Evolutionary conservation across 2,113 vertebrate species (phyloP).

Genomic region (Lampris incognitus): DNA sequence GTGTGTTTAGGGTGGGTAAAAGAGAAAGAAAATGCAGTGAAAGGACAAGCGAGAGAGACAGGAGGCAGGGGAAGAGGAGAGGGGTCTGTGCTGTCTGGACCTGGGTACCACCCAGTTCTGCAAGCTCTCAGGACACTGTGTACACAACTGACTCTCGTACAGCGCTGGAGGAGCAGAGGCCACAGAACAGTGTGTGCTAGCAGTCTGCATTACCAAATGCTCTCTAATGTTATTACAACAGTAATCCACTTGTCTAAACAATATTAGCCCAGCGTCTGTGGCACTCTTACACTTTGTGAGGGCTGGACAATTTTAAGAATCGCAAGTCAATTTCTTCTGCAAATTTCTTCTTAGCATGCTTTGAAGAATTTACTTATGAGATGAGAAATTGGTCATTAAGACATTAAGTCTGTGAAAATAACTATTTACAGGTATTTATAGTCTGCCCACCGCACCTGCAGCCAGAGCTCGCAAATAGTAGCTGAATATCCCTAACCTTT

Average conservation of each 20-base stretch:
- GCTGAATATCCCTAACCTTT: too few species aligned
- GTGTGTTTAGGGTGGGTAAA: neutral
- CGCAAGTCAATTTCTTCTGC: constrained; percentile 19
- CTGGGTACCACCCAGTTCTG: constrained; percentile 51
- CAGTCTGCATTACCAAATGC: constrained; percentile 68
- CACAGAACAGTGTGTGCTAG: constrained; percentile 65
- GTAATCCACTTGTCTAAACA: constrained; percentile 78
- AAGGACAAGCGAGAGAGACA: constrained; percentile 26
- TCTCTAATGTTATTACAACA: constrained; percentile 70
- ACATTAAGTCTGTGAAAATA: neutral
- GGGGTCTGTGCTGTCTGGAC: constrained; percentile 22
- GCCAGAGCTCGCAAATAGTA: too few species aligned
- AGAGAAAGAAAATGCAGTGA: constrained; percentile 26
- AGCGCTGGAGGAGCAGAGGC: constrained; percentile 11
- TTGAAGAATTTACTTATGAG: constrained; percentile 34
- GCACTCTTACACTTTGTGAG: constrained; percentile 51
- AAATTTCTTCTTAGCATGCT: neutral
- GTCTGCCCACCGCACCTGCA: too few species aligned
- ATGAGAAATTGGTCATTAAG: neutral
- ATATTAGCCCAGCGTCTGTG: constrained; percentile 64
- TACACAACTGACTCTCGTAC: constrained; percentile 25
- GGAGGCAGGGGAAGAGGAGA: constrained; percentile 14
- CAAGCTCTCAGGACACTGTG: constrained; percentile 42
- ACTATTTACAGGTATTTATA: neutral
- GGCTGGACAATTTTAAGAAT: constrained; percentile 43